Evolutionary conservation across 2,113 vertebrate species (phyloP).

Genomic region (Plecotus auritus): DNA sequence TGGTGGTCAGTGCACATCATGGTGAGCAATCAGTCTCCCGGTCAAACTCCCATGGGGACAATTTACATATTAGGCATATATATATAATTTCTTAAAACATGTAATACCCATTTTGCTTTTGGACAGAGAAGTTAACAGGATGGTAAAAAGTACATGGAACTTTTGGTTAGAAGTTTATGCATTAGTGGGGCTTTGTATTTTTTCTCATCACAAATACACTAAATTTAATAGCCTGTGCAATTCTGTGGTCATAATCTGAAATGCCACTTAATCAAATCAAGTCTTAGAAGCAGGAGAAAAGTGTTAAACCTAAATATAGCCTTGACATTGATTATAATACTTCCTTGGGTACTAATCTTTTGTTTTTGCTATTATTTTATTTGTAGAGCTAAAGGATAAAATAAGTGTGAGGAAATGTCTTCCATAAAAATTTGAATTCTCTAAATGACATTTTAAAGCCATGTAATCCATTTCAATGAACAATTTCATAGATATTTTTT

Average conservation of each 20-base stretch:
- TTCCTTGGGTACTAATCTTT: conserved; percentile 25
- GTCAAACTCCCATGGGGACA: too few relatives aligned
- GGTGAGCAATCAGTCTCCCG: too few relatives aligned
- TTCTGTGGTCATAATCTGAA: conserved; percentile 34
- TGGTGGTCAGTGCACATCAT: too few relatives aligned
- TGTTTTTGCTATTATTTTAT: conserved; percentile 24
- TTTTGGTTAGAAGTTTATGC: conserved; percentile 29
- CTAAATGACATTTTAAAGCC: conserved; percentile 46
- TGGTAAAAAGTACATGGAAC: background rate
- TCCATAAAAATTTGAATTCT: background rate
- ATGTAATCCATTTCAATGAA: background rate
- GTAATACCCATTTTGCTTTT: background rate
- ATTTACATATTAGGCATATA: too few relatives aligned
- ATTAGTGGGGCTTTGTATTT: background rate
- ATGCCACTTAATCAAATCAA: conserved; percentile 38
- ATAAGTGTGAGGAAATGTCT: conserved; percentile 17
- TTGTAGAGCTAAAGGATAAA: conserved; percentile 4
- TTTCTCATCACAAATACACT: background rate
- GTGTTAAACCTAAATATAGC: background rate
- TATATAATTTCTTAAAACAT: background rate
- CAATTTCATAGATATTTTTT: conserved; percentile 18
- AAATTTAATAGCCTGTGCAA: background rate
- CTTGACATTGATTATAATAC: background rate
- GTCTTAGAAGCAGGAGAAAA: conserved; percentile 25
- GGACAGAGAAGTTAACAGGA: background rate